Evolutionary conservation across 2,888 invertebrate genomes (phyloP), one percentile per base, ranked within the genome.

Genomic region (Chrysodeixis includens): DNA sequence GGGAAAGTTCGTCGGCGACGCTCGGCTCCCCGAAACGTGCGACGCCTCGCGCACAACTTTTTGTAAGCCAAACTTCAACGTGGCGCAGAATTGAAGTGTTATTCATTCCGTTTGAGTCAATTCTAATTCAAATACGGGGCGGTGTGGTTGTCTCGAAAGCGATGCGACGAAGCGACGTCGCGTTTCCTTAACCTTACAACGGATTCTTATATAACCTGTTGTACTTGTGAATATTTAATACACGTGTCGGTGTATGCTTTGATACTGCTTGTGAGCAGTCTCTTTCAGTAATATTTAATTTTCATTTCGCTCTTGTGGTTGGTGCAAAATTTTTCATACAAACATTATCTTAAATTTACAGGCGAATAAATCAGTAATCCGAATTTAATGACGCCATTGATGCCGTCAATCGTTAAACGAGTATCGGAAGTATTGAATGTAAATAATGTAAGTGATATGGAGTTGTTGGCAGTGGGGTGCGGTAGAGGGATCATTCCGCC

Each of bases 191-290:
- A 35, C 26, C 40, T 53, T 40, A 26, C 14, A 26, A 20, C n/a
- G 22, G n/a, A 16, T 14, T 51, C 22, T 14, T 14, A 12, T 20
- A 26, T 26, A 51, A 20, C 20, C 4, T 51, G 26, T 14, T 26
- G 20, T 51, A 51, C 51, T 51, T 51, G 51, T 51, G 22, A 51
- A 51, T 51, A 51, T 51, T 51, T 51, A 51, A 22, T 14, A 22
- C 14, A 12, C 0, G 26, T 18, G 51, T 2, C 18, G 9, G 51
- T 51, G 14, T 14, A 26, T 6, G 51, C 51, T 51, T 51, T 51
- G 22, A 26, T 51, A 22, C 51, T 6, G 26, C 26, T 26, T 26
- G 26, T 26, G 6, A 26, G 6, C 26, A n/a, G n/a, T 26, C 26
- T 26, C 26, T 4, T 26, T 26, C 26, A 26, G 26, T 26, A 26